phyloP scores from a whole-genome alignment of 53 echinoderm and acorn worm genomes.

The Henricia sp. region DNA sequence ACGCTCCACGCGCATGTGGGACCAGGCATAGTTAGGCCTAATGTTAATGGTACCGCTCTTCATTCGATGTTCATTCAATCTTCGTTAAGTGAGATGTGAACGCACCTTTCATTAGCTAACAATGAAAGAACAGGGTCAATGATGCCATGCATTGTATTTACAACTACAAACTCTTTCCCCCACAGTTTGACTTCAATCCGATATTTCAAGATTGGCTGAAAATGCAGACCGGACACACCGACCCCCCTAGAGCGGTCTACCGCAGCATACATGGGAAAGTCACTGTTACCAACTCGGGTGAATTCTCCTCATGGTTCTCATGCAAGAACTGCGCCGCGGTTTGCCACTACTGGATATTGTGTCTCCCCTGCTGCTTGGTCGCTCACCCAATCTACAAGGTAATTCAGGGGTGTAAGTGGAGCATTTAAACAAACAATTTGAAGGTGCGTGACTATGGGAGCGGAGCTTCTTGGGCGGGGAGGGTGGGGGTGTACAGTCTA shows the following conservation, averaged over 20 bases:
- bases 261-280: not conserved
- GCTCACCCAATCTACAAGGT: not conserved
- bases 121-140: too few species aligned
- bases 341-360: not conserved
- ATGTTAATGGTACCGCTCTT: too few species aligned
- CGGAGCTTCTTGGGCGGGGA: too few species aligned
- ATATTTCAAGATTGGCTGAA: not conserved
- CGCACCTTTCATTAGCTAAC: too few species aligned
- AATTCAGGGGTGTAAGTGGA: not conserved
- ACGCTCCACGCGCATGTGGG: too few species aligned
- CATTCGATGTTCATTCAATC: too few species aligned
- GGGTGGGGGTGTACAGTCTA: too few species aligned
- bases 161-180: not conserved
- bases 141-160: too few species aligned
- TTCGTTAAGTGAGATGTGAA: too few species aligned
- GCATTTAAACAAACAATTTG: too few species aligned
- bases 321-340: not conserved
- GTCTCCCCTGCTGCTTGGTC: not conserved
- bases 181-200: not conserved
- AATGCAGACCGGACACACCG: not conserved
- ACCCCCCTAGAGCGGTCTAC: not conserved
- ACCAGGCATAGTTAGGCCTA: too few species aligned
- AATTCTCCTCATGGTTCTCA: not conserved
- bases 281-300: not conserved
- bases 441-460: too few species aligned